phyloP scores from a whole-genome alignment of 2,797 vertebrate species.

The Lithobates pipiens region DNA sequence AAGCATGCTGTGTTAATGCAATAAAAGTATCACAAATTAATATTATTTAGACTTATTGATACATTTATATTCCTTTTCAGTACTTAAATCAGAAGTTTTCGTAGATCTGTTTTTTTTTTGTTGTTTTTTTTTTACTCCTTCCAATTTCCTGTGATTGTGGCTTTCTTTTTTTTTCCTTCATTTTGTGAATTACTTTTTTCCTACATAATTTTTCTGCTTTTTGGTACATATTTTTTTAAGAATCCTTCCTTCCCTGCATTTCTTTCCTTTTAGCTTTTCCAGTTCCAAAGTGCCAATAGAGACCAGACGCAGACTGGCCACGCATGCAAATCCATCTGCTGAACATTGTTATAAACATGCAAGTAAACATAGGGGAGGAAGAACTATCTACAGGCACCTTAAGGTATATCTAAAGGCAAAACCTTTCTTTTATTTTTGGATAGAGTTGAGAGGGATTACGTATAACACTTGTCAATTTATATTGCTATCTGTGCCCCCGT shows the following conservation, averaged over 20 bases:
- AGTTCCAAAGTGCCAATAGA: too few species aligned
- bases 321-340: too few species aligned
- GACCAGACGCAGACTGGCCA: too few species aligned
- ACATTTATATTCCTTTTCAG: constrained; percentile 28
- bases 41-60: constrained; percentile 34
- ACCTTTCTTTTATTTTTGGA: too few species aligned
- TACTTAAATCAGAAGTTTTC: not conserved
- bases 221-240: not conserved
- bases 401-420: too few species aligned
- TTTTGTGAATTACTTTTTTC: not conserved
- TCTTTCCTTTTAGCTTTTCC: too few species aligned
- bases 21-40: constrained; percentile 20
- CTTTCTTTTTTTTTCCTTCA: not conserved
- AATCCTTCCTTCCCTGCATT: not conserved
- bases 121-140: not conserved
- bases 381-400: too few species aligned
- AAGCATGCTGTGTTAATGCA: constrained; percentile 38
- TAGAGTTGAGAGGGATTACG: too few species aligned
- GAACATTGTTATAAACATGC: too few species aligned
- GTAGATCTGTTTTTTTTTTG: not conserved
- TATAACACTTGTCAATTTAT: too few species aligned
- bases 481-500: too few species aligned
- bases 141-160: not conserved
- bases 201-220: not conserved
- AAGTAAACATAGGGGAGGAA: too few species aligned